Base-by-base conservation (phyloP, 1,140 invertebrate species). In the Heliconius melpomene region DNA sequence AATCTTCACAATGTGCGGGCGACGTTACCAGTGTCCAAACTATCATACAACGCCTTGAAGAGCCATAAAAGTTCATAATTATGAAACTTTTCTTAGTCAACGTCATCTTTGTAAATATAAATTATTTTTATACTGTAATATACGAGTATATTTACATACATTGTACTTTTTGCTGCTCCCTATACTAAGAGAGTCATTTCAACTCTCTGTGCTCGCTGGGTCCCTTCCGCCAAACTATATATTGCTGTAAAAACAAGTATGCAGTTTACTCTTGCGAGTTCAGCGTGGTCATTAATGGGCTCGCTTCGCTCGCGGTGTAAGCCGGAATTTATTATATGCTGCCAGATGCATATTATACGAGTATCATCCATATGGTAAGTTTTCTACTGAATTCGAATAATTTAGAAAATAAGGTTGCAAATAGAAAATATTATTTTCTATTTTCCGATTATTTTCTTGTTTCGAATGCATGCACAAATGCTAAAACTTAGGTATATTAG, bases 11-110 rank as follows among this genome's bases (percentile, higher is more conserved):
- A 16, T 78, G 32, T 72, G 79, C 38, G 38, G 66, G 74, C 75
- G 75, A 76, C 20, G 71, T 72, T 40, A 75, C 75, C 75, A 75
- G 40, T 79, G 20, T 50, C 60, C 60, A 71, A 57, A 66, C 11
- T 70, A 75, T 75, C 57, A 60, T 16, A 38, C 36, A 71, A 76
- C 52, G 71, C 76, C 74, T 70, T 75, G 46, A 79, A 52, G 60
- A 52, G 79, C 52, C 52, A 79, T 76, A 78, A 73, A 72, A 78
- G 57, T 81, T 75, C 75, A 81, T 80, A 74, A 40, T 38, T 8
- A 81, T 78, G 60, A 60, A 81, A 77, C 54, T 73, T 57, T 20
- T 23, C 32, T 40, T 6, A 72, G 71, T 20, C 57, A 77, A 77
- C 70, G 60, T 71, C 75, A 50, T 71, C 16, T 29, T 40, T 66